Base-by-base conservation (phyloP, 2,888 invertebrate species). In the Alloplasta piceator region DNA sequence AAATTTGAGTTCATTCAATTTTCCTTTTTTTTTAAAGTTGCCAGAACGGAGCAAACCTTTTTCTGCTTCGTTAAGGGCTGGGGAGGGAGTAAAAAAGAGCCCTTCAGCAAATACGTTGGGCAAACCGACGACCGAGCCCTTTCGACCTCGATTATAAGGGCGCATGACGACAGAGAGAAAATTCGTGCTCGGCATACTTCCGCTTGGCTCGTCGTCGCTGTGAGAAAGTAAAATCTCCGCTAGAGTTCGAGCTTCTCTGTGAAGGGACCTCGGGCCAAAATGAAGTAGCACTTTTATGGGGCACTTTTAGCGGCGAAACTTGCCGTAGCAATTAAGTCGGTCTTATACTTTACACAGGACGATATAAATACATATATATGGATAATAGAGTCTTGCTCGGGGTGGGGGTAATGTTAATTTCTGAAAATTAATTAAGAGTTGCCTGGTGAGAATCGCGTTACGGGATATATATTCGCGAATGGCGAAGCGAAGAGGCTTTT, bases 401-500 rank as follows among this genome's bases (percentile, higher is more conserved):
- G 52, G 52, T 52, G 1, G 16, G 75, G 83, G 84, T 81, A 68
- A 86, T 86, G 86, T 88, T 90, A 88, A 89, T 89, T 88, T 87
- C 86, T 84, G 72, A 86, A 88, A 90, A 89, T 90, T 90, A 90
- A 90, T 90, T 89, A 89, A 86, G 86, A 87, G 83, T 83, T 83
- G 64, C 79, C 72, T 83, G 70, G 72, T 63, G 70, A 78, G 75
- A 81, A 80, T 66, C 67, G 63, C 61, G 68, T 60, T 68, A 56
- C 63, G 41, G 70, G 55, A 71, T 26, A 26, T 70, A 60, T 60
- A 76, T 79, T 75, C 70, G 68, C 72, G 56, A 80, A 77, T 66
- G 78, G 64, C 48, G 61, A 73, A 76, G 61, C 67, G 61, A 67
- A 60, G 64, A 60, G 71, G 26, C 63, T 12, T 68, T 68, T 72